phyloP scores from a whole-genome alignment of 2,888 invertebrate species.

The Neoascia interrupta region DNA sequence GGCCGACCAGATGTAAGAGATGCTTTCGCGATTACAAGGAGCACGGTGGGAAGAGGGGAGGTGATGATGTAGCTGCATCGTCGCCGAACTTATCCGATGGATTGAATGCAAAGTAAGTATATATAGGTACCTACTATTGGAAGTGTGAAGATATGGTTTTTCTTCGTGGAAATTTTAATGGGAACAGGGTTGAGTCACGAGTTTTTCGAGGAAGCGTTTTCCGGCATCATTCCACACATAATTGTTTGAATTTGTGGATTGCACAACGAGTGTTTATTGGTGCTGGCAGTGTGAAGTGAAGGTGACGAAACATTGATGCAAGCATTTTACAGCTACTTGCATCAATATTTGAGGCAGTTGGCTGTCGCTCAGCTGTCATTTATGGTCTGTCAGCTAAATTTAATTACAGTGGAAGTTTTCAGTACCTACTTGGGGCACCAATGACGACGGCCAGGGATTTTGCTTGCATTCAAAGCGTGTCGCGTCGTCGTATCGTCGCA shows the following conservation, averaged over 20 bases:
- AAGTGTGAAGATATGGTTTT: too few relatives aligned
- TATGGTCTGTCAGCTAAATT: too few relatives aligned
- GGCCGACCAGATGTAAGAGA: conserved; percentile 95
- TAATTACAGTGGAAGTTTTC: too few relatives aligned
- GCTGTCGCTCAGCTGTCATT: background rate
- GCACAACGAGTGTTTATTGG: conserved; percentile 35
- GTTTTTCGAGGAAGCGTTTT: background rate
- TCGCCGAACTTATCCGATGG: conserved; percentile 88
- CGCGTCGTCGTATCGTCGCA: too few relatives aligned
- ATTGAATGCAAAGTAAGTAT: conserved; percentile 81
- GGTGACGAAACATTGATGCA: conserved; percentile 25
- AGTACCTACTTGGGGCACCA: too few relatives aligned
- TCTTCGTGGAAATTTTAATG: too few relatives aligned
- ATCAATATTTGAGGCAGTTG: background rate
- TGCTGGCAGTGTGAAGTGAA: conserved; percentile 2
- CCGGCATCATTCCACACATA: background rate
- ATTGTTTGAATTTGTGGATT: conserved; percentile 1
- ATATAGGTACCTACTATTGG: too few relatives aligned
- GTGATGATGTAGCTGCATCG: conserved; percentile 87
- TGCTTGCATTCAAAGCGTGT: too few relatives aligned
- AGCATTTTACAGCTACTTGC: too few relatives aligned
- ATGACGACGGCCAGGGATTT: too few relatives aligned
- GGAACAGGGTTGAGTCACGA: background rate
- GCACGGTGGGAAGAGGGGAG: conserved; percentile 88
- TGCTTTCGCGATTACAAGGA: conserved; percentile 96